These are phyloP conservation scores for Lordiphosa mommai DNA, from an alignment of 1,140 invertebrate species.

Conservation along the genomic window DNA sequence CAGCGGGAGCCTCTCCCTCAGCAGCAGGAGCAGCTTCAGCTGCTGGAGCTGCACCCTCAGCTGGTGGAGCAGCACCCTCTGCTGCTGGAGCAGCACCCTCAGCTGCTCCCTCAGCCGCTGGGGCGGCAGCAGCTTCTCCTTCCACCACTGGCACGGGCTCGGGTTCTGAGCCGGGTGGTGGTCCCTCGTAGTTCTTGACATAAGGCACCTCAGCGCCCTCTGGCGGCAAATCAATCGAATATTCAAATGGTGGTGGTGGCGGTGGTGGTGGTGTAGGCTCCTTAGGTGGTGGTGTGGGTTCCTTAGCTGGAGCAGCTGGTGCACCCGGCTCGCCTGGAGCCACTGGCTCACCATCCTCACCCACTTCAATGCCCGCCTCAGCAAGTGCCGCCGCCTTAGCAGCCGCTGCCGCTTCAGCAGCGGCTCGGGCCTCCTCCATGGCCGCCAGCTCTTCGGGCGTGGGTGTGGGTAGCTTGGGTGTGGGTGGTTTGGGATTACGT, in stretches of 20 bases:
- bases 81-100: slow-evolving; percentile 57
- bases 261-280: slow-evolving; percentile 79
- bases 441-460: slow-evolving; percentile 73
- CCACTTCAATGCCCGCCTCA: slow-evolving; percentile 40
- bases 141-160: slow-evolving; percentile 70
- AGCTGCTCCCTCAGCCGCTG: slow-evolving; percentile 71
- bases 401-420: slow-evolving; percentile 58
- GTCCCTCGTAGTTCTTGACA: slow-evolving; percentile 78
- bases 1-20: slow-evolving; percentile 41
- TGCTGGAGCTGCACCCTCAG: slow-evolving; percentile 74
- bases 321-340: slow-evolving; percentile 79
- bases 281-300: slow-evolving; percentile 63
- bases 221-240: slow-evolving; percentile 77
- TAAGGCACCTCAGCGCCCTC: slow-evolving; percentile 80
- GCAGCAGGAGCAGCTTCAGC: slow-evolving; percentile 75
- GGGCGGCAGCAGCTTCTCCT: slow-evolving; percentile 63
- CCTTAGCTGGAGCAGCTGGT: slow-evolving; percentile 30
- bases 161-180: slow-evolving; percentile 79
- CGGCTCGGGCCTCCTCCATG: slow-evolving; percentile 57
- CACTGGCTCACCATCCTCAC: slow-evolving; percentile 65
- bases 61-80: slow-evolving; percentile 68
- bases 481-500: slow-evolving; percentile 77
- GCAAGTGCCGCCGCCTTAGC: slow-evolving; percentile 63
- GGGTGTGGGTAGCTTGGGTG: slow-evolving; percentile 74
- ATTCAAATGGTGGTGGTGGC: slow-evolving; percentile 80